Conservation (phyloP, 1,140 invertebrate genomes). For the Phymorhynchus buccinoides region DNA sequence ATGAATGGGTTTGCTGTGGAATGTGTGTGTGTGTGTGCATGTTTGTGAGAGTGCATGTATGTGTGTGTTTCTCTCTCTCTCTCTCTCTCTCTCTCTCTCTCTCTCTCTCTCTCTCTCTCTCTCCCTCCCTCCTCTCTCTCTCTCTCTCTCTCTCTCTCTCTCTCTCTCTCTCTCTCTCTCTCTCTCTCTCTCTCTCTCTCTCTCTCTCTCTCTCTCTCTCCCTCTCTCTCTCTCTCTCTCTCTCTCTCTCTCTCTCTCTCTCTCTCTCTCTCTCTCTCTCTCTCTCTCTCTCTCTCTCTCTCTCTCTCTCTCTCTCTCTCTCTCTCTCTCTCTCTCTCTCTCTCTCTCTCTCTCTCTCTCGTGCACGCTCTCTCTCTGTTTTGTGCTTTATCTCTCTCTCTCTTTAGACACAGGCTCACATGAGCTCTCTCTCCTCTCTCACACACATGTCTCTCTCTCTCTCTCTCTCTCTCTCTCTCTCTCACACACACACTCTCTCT, state of each 20-base stretch:
- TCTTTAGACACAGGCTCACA: too few relatives aligned
- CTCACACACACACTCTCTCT: conserved; percentile 28
- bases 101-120: too few relatives aligned
- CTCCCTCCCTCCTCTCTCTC: not conserved
- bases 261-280: conserved; percentile 35
- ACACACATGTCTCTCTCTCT: conserved; percentile 32
- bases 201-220: conserved; percentile 36
- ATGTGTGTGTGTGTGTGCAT: conserved; percentile 31
- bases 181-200: conserved; percentile 42
- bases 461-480: conserved; percentile 28
- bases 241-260: conserved; percentile 40
- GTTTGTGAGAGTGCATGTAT: too few relatives aligned
- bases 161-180: not conserved
- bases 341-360: not conserved
- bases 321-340: conserved; percentile 38
- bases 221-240: conserved; percentile 40
- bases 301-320: not conserved
- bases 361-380: not conserved
- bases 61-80: too few relatives aligned
- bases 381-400: conserved; percentile 16
- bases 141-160: conserved; percentile 28
- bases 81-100: conserved; percentile 10
- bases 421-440: too few relatives aligned
- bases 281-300: conserved; percentile 1
- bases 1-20: not conserved